Evolutionary conservation across 2,888 invertebrate species (phyloP).

Genomic region (Parasteatoda lunata): DNA sequence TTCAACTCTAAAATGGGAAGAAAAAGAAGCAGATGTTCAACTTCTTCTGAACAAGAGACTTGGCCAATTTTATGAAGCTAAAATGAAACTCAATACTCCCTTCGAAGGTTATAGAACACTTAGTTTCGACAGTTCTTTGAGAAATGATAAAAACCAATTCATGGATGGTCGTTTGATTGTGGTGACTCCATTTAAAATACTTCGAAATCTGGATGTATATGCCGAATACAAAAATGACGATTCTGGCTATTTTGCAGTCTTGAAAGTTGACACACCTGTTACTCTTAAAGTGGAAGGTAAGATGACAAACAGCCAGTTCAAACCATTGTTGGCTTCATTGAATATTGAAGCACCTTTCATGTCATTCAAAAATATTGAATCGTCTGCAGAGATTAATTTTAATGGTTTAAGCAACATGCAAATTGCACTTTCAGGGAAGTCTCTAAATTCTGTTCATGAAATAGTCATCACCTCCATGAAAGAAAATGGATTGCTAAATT

Average conservation of each 20-base stretch:
- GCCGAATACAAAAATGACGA: constrained; percentile 44
- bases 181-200: constrained; percentile 40
- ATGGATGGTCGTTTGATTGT: constrained; percentile 38
- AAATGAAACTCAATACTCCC: constrained; percentile 49
- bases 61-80: constrained; percentile 34
- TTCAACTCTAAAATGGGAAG: constrained; percentile 38
- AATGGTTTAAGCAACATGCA: constrained; percentile 12
- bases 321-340: constrained; percentile 38
- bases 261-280: constrained; percentile 27
- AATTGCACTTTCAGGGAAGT: neutral
- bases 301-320: constrained; percentile 43
- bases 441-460: constrained; percentile 16
- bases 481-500: constrained; percentile 14
- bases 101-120: constrained; percentile 33
- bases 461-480: neutral
- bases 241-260: constrained; percentile 3
- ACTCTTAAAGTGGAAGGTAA: constrained; percentile 25
- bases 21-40: constrained; percentile 18
- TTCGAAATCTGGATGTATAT: constrained; percentile 32
- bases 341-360: constrained; percentile 55
- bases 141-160: constrained; percentile 23
- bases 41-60: constrained; percentile 12
- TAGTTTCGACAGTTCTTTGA: constrained; percentile 35
- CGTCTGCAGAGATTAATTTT: constrained; percentile 17
- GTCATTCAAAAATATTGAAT: constrained; percentile 32